These are phyloP conservation scores for Lemur catta DNA, from an alignment of 2,797 vertebrate genomes.

Conservation along the genomic window DNA sequence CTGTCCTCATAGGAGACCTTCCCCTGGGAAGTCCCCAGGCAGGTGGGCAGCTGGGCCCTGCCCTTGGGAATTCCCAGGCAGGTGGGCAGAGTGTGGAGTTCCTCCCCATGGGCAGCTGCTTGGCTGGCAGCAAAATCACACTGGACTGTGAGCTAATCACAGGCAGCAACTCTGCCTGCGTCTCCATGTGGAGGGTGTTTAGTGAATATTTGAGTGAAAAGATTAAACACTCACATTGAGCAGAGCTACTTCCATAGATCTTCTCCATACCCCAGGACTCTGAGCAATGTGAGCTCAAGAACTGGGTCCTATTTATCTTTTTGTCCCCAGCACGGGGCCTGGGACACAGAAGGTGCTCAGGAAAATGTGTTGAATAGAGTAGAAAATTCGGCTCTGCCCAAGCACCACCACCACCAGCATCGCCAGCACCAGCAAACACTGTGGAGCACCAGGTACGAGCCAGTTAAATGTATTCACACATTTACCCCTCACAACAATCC, in stretches of 20 bases:
- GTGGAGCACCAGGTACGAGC: too few species aligned
- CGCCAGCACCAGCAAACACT: not conserved
- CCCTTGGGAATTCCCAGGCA: not conserved
- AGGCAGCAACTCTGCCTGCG: not conserved
- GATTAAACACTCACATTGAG: not conserved
- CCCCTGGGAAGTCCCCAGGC: not conserved
- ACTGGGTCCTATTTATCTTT: not conserved
- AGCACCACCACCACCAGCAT: too few species aligned
- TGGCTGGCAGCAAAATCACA: not conserved
- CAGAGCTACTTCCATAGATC: not conserved
- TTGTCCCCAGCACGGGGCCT: not conserved
- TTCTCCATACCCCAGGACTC: not conserved
- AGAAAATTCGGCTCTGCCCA: not conserved
- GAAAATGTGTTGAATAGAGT: not conserved
- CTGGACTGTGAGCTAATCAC: not conserved
- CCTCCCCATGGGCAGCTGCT: not conserved
- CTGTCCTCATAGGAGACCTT: not conserved
- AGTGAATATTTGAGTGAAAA: not conserved
- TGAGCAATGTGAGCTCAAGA: not conserved
- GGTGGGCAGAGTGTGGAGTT: not conserved
- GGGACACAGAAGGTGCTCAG: not conserved
- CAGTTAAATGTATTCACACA: not conserved
- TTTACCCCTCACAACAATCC: not conserved
- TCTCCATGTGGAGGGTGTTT: too few species aligned
- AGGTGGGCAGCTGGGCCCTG: not conserved